Base-by-base conservation (phyloP, 1,140 invertebrate genomes). In the Drosophila pseudoananassae region DNA sequence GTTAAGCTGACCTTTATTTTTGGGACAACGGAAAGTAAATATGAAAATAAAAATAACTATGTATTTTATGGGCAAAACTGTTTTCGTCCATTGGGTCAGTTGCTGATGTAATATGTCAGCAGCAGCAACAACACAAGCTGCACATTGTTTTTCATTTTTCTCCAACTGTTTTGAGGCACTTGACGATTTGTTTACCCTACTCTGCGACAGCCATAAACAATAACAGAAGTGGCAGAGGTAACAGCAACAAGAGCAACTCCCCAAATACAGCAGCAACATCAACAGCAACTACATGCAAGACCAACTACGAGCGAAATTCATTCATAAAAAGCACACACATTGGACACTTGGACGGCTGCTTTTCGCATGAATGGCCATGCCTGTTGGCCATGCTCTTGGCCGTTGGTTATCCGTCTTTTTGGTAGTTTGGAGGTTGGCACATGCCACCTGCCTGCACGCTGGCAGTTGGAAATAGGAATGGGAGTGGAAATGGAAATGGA, bases 311-410 rank as follows among this genome's bases (percentile, higher is more conserved):
- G 60, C 83, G 75, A 82, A 85, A 75, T 85, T 85, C 82, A 85
- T 85, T 85, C 82, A 85, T 87, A 78, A 85, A 84, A 81, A 61
- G 77, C 78, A 49, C 65, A 47, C 59, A 69, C 65, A 68, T 55
- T 68, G 63, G 69, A 66, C 78, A 82, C 78, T 82, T 82, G 82
- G 78, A 63, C 46, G 70, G 56, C 43, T 46, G 71, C 58, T 70
- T 85, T 82, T 85, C 78, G 82, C 82, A 82, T 85, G 82, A 85
- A 87, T 85, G 82, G 65, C 57, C 81, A 71, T 56, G 71, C 65
- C 71, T 76, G 65, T 65, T 80, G 57, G 60, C 60, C 60, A 54
- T 66, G 65, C 65, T 76, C 69, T 52, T 65, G 76, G 66, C 58
- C 58, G 15, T 57, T 77, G 74, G 50, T 27, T 25, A n/a, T 43